phyloP scores from a whole-genome alignment of 2,113 vertebrate species.

The Syngnathoides biaculeatus region DNA sequence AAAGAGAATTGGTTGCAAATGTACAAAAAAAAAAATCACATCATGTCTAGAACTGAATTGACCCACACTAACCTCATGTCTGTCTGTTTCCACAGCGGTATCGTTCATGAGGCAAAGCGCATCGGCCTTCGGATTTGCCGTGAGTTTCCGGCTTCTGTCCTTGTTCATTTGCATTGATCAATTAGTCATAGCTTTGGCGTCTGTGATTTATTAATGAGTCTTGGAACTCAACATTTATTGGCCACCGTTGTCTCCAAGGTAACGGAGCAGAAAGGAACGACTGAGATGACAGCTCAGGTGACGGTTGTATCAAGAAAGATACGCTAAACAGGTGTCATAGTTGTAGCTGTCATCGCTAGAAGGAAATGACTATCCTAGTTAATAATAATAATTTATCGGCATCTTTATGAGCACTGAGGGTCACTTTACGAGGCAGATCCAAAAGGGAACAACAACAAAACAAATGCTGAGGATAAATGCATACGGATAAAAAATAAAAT shows the following conservation, averaged over 20 bases:
- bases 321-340: background rate
- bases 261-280: slow-evolving; percentile 44
- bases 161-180: slow-evolving; percentile 44
- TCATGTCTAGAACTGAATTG: background rate
- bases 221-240: slow-evolving; percentile 32
- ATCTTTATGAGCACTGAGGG: too few relatives aligned
- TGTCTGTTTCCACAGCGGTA: slow-evolving; percentile 77
- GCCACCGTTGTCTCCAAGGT: slow-evolving; percentile 60
- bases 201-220: slow-evolving; percentile 51
- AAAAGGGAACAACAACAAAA: too few relatives aligned
- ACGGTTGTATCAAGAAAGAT: background rate
- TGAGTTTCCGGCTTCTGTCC: slow-evolving; percentile 76
- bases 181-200: slow-evolving; percentile 50
- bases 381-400: too few relatives aligned
- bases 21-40: background rate
- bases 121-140: slow-evolving; percentile 97
- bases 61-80: slow-evolving; percentile 5
- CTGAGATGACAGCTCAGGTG: slow-evolving; percentile 1
- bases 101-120: slow-evolving; percentile 98
- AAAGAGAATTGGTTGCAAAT: background rate
- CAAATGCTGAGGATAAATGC: too few relatives aligned
- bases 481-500: too few relatives aligned
- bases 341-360: too few relatives aligned
- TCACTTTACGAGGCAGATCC: too few relatives aligned
- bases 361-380: too few relatives aligned